These are phyloP conservation scores for Rambutsinella grinnellia DNA, from an alignment of 2,888 invertebrate genomes.

Conservation along the genomic window DNA sequence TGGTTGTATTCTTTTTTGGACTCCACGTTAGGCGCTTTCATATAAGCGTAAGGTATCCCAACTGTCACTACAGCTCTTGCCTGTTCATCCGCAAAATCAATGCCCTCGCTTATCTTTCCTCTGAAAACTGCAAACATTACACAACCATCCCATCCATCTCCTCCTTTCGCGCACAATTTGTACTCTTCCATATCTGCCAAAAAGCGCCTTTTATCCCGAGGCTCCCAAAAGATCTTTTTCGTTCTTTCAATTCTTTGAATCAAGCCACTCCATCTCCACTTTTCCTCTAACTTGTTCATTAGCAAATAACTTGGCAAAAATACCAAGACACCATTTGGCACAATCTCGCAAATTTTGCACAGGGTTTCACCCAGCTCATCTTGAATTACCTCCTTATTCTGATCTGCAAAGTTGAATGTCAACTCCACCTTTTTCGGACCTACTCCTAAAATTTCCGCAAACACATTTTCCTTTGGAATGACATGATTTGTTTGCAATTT, in stretches of 20 bases:
- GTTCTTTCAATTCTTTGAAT: slow-evolving; percentile 40
- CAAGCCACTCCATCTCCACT: slow-evolving; percentile 24
- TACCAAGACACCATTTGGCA: slow-evolving; percentile 62
- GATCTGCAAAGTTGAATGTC: not conserved
- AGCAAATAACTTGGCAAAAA: slow-evolving; percentile 57
- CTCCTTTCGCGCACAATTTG: slow-evolving; percentile 23
- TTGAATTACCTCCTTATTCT: slow-evolving; percentile 25
- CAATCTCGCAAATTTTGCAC: slow-evolving; percentile 41
- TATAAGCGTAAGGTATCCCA: slow-evolving; percentile 59
- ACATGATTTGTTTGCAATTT: slow-evolving; percentile 55
- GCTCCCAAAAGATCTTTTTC: slow-evolving; percentile 51
- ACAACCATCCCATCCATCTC: slow-evolving; percentile 40
- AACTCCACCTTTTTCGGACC: slow-evolving; percentile 22
- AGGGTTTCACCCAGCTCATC: slow-evolving; percentile 53
- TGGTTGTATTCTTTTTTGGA: slow-evolving; percentile 55
- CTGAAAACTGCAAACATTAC: slow-evolving; percentile 61
- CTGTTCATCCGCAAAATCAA: slow-evolving; percentile 63
- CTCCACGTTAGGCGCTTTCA: slow-evolving; percentile 10
- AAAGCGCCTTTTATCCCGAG: slow-evolving; percentile 37
- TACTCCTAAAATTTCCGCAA: slow-evolving; percentile 22
- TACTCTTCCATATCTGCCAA: slow-evolving; percentile 43
- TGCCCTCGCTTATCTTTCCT: slow-evolving; percentile 63
- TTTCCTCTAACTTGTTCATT: slow-evolving; percentile 29
- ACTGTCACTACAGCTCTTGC: slow-evolving; percentile 61
- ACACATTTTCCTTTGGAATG: slow-evolving; percentile 41